Conservation (phyloP, 2,888 invertebrate genomes). For the Tethea ocularis region DNA sequence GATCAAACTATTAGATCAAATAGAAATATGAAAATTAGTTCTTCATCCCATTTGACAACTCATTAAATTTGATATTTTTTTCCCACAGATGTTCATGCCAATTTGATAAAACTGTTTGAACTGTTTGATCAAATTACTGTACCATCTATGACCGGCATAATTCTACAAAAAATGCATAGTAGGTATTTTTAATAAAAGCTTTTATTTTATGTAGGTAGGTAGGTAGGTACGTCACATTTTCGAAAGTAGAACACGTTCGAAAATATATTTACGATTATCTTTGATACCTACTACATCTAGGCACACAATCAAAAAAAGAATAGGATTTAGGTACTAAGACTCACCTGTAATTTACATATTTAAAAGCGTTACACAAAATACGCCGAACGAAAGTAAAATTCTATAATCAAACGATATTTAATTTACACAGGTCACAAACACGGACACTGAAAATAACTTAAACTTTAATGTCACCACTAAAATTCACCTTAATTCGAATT, state of each 20-base stretch:
- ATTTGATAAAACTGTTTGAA: too few relatives aligned
- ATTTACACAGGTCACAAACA: slow-evolving; percentile 48
- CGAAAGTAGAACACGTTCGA: not conserved
- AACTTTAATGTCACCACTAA: slow-evolving; percentile 20
- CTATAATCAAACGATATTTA: not conserved
- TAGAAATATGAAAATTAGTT: too few relatives aligned
- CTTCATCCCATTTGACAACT: too few relatives aligned
- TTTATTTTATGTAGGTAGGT: too few relatives aligned
- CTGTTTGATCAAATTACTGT: too few relatives aligned
- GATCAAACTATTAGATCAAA: too few relatives aligned
- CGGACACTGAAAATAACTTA: slow-evolving; percentile 34
- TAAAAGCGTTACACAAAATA: slow-evolving; percentile 32
- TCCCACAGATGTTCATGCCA: too few relatives aligned
- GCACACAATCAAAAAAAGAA: not conserved
- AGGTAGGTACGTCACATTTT: not conserved
- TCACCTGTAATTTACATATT: slow-evolving; percentile 48
- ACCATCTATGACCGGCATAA: too few relatives aligned
- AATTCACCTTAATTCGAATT: slow-evolving; percentile 17
- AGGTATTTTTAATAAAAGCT: too few relatives aligned
- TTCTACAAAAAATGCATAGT: too few relatives aligned
- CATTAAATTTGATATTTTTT: too few relatives aligned
- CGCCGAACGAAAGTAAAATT: slow-evolving; percentile 13
- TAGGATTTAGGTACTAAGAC: slow-evolving; percentile 13
- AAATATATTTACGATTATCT: not conserved
- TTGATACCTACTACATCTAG: not conserved